These are phyloP conservation scores for Rhodeus uyekii DNA, from an alignment of 2,797 vertebrate genomes.

Conservation along the genomic window DNA sequence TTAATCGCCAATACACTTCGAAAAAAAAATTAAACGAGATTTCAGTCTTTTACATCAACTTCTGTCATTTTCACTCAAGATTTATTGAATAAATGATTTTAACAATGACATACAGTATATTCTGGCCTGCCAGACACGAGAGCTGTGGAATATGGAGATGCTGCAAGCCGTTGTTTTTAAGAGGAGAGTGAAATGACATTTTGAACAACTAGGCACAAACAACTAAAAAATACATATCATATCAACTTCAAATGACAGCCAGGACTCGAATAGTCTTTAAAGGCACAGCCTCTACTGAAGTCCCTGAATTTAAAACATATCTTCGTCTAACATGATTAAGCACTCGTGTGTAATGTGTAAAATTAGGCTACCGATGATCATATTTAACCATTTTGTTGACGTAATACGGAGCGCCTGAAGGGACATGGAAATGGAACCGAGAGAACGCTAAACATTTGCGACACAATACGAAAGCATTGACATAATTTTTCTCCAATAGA, in stretches of 20 bases:
- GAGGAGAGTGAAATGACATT: constrained; percentile 18
- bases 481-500: no score
- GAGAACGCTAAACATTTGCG: no score
- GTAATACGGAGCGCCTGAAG: background rate
- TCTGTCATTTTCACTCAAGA: constrained; percentile 30
- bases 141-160: constrained; percentile 15
- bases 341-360: constrained; percentile 18
- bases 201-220: constrained; percentile 10
- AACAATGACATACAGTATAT: constrained; percentile 33
- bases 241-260: constrained; percentile 25
- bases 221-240: constrained; percentile 29
- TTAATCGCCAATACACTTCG: constrained; percentile 74
- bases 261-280: constrained; percentile 37
- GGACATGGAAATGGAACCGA: background rate
- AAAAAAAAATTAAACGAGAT: no score
- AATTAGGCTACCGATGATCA: no score
- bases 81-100: constrained; percentile 27
- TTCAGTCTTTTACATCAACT: constrained; percentile 31
- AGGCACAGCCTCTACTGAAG: constrained; percentile 48
- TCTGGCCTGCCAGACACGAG: constrained; percentile 59
- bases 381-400: background rate
- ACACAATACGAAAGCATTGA: no score
- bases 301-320: constrained; percentile 8
- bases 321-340: background rate
- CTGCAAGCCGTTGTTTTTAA: constrained; percentile 36